Evolutionary conservation across 2,888 invertebrate genomes (phyloP), one percentile per base, ranked within the genome.

Genomic region (Spodoptera picta): DNA sequence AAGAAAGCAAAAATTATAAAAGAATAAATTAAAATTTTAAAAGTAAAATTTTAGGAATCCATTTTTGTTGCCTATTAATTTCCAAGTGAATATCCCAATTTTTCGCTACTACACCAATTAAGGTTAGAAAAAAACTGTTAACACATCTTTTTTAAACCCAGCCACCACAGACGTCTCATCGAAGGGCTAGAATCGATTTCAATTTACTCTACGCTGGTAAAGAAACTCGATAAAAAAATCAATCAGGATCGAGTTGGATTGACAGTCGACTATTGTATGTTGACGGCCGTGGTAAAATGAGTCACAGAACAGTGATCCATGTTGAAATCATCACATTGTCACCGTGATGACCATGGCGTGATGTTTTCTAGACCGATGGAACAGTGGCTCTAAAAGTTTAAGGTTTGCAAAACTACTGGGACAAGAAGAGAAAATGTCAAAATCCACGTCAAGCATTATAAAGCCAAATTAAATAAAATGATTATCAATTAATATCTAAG

Each of bases 231-330:
- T 84, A 93, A 92, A 92, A 65, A 94, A 94, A 93, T 94, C 92
- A 92, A 93, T 94, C 93, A 92, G 92, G 92, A 88, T 84, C 84
- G 88, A 83, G 77, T 70, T 84, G 80, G 87, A 88, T 91, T 92
- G 94, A 93, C 94, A 94, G 91, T 81, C 65, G 65, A 46, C 77
- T 77, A 87, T 94, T 94, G 93, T 94, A 67, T 66, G 66, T 61
- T 83, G 93, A 93, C 89, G 90, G 88, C 86, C 93, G 91, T 92
- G 80, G 88, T 88, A 79, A 92, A 92, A 89, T 78, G 84, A 81
- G 81, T 86, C 86, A 87, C 88, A 88, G 87, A 87, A 91, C 89
- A 91, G 85, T 88, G 84, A 84, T 65, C 85, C 89, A 87, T 90
- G 87, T 85, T 89, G 89, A 92, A 91, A 86, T 75, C 72, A 72